Conservation (phyloP, 35 echinoderm and acorn worm genomes). For the Amphiura filiformis region DNA sequence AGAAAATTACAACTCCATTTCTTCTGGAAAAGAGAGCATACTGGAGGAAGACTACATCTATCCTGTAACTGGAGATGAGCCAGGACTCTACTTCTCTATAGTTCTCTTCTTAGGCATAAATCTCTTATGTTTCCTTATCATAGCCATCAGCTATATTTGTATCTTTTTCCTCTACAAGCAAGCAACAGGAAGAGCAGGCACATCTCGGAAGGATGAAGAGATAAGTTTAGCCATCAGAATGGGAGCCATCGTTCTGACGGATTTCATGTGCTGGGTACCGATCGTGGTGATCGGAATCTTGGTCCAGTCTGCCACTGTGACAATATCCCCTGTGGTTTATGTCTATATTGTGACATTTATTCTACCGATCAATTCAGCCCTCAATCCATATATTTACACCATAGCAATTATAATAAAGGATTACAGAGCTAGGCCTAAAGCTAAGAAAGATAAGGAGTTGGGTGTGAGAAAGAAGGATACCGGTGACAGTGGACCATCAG, state of each 20-base stretch:
- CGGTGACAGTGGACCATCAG: no score
- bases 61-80: background rate
- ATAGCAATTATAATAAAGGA: background rate
- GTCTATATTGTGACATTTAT: constrained; percentile 52
- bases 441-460: background rate
- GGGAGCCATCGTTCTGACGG: constrained; percentile 40
- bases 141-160: constrained; percentile 25
- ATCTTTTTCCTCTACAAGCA: constrained; percentile 24
- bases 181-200: background rate
- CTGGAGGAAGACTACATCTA: background rate
- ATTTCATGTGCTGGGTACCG: constrained; percentile 57
- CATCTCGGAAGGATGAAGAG: background rate
- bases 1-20: background rate
- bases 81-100: constrained; percentile 23
- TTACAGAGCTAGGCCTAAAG: background rate
- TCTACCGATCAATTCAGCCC: constrained; percentile 38
- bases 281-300: constrained; percentile 45
- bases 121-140: constrained; percentile 16
- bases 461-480: no score
- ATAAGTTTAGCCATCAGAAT: constrained; percentile 28
- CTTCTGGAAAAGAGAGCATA: background rate
- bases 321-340: constrained; percentile 37
- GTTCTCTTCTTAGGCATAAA: constrained; percentile 44
- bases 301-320: background rate
- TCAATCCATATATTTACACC: constrained; percentile 68